phyloP scores from a whole-genome alignment of 2,113 vertebrate genomes.

The Calypte anna region DNA sequence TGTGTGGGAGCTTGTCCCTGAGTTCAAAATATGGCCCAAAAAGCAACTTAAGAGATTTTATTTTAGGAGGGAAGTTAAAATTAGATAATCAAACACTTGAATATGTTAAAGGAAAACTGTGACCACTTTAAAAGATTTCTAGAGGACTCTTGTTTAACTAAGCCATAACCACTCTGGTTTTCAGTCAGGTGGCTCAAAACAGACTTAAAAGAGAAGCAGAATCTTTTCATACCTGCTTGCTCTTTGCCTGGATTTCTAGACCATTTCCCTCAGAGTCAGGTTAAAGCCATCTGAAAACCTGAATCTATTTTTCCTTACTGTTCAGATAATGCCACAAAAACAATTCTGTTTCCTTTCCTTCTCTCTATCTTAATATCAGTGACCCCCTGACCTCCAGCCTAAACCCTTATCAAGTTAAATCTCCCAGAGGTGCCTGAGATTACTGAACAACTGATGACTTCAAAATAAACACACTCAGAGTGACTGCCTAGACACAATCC shows the following conservation, averaged over 20 bases:
- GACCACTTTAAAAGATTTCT: not conserved
- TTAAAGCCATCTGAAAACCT: slow-evolving; percentile 50
- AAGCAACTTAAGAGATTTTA: not conserved
- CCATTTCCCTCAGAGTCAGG: slow-evolving; percentile 23
- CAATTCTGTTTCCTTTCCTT: not conserved
- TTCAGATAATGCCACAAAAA: slow-evolving; percentile 49
- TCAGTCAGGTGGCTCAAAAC: not conserved
- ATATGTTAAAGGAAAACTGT: not conserved
- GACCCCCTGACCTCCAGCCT: slow-evolving; percentile 22
- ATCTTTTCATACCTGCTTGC: fast-evolving
- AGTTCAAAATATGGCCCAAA: not conserved
- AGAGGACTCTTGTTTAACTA: not conserved
- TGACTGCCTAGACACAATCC: slow-evolving; percentile 41
- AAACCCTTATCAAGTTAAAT: slow-evolving; percentile 61
- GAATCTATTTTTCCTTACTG: slow-evolving; percentile 57
- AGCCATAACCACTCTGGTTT: not conserved
- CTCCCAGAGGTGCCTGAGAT: slow-evolving; percentile 65
- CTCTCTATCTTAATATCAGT: slow-evolving; percentile 41
- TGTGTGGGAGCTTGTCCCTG: fast-evolving
- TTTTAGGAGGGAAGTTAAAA: not conserved
- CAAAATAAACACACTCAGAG: slow-evolving; percentile 69
- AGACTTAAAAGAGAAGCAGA: not conserved
- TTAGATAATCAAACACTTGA: not conserved
- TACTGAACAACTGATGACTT: slow-evolving; percentile 52
- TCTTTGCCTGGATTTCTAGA: slow-evolving; percentile 37